Percentiles rank a stretch among this genome's conserved stretches.
These are phyloP conservation scores for Papilio demoleus DNA, from an alignment of 2,888 invertebrate genomes.

Conservation along the genomic window DNA sequence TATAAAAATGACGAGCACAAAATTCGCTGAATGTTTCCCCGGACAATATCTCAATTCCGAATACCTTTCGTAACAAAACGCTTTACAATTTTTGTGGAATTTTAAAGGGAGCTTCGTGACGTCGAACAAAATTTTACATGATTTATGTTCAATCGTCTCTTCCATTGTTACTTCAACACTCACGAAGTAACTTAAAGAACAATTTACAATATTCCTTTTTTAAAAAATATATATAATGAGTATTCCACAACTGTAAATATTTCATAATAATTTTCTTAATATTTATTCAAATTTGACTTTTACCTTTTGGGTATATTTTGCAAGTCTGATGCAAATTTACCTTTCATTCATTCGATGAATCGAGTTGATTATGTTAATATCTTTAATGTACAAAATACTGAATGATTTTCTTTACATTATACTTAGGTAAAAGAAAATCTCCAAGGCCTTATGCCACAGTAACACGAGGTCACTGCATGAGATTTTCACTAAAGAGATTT, in stretches of 20 bases:
- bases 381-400: constrained; percentile 2
- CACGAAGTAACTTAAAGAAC: constrained; percentile 16
- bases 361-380: background rate
- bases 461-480: too few species aligned
- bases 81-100: constrained; percentile 61
- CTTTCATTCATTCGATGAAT: constrained; percentile 6
- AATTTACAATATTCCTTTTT: constrained; percentile 7
- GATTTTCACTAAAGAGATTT: too few species aligned
- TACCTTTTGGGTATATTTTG: background rate
- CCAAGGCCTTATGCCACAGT: too few species aligned
- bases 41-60: constrained; percentile 64
- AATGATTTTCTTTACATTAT: background rate
- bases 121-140: constrained; percentile 59
- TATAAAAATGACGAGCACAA: constrained; percentile 39
- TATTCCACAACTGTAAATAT: background rate
- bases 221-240: background rate
- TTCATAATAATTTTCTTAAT: background rate
- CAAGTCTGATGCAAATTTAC: background rate
- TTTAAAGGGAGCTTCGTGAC: constrained; percentile 53
- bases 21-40: constrained; percentile 47
- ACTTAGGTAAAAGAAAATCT: too few species aligned
- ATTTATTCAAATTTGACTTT: background rate
- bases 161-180: constrained; percentile 54
- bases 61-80: constrained; percentile 51
- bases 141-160: constrained; percentile 61